phyloP scores from a whole-genome alignment of 2,113 vertebrate species.

The Amphilophus citrinellus region DNA sequence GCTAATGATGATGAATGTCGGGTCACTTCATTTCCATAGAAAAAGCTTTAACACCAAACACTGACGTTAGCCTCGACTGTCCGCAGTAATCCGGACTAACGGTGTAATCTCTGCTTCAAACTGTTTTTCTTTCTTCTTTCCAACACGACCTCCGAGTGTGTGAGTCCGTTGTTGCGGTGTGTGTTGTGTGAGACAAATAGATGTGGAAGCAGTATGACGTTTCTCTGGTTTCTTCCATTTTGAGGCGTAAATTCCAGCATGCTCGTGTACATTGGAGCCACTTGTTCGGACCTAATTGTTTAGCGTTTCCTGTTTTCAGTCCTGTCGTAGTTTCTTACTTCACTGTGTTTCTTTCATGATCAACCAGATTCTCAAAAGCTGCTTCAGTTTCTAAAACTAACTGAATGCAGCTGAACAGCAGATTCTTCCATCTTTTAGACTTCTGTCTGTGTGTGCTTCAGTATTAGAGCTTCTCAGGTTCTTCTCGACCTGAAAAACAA shows the following conservation, averaged over 20 bases:
- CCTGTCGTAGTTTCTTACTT: background rate
- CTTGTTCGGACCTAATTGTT: too few species aligned
- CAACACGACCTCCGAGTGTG: too few species aligned
- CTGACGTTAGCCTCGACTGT: background rate
- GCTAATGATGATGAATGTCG: constrained; percentile 29
- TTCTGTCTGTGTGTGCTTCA: too few species aligned
- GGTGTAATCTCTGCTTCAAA: background rate
- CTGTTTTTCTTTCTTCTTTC: too few species aligned
- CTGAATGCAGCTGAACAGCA: background rate
- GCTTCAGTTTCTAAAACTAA: background rate
- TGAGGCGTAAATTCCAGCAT: too few species aligned
- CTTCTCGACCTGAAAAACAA: background rate
- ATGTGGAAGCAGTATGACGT: too few species aligned
- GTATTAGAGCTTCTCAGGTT: too few species aligned
- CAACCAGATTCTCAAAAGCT: background rate
- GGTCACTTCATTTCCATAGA: constrained; percentile 25
- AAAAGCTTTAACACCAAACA: background rate
- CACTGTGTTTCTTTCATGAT: background rate
- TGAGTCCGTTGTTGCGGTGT: too few species aligned
- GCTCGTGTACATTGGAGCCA: too few species aligned
- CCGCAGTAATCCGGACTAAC: background rate
- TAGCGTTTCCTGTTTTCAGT: background rate
- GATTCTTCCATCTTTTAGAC: background rate
- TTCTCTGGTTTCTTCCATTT: too few species aligned
- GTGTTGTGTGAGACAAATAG: too few species aligned